Evolutionary conservation across 2,888 invertebrate species (phyloP).

Genomic region (Chloroclysta siterata): DNA sequence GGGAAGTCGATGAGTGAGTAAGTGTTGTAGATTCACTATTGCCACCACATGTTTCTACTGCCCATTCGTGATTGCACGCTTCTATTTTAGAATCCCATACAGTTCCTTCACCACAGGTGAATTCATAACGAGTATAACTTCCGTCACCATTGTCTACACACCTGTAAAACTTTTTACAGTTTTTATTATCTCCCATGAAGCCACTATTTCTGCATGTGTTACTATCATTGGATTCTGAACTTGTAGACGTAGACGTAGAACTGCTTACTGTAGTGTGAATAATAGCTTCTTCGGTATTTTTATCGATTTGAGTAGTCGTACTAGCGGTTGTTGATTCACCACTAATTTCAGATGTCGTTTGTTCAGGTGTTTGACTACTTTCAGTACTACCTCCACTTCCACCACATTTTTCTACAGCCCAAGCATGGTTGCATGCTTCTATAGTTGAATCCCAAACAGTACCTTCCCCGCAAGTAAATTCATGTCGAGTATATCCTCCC

Average conservation of each 20-base stretch:
- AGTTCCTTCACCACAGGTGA: conserved; percentile 90
- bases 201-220: conserved; percentile 74
- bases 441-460: conserved; percentile 86
- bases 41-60: conserved; percentile 69
- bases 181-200: conserved; percentile 87
- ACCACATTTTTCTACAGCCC: conserved; percentile 73
- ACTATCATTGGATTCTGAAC: conserved; percentile 27
- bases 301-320: conserved; percentile 23
- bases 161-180: conserved; percentile 91
- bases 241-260: conserved; percentile 36
- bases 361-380: conserved; percentile 34
- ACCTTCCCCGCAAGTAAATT: conserved; percentile 88
- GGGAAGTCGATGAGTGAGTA: conserved; percentile 25
- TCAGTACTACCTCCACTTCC: conserved; percentile 28
- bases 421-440: conserved; percentile 85
- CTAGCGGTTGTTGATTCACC: conserved; percentile 16
- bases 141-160: conserved; percentile 88
- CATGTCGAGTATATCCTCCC: conserved; percentile 84
- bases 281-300: conserved; percentile 29
- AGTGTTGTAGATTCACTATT: conserved; percentile 19
- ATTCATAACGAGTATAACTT: conserved; percentile 87
- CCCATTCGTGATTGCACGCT: conserved; percentile 88
- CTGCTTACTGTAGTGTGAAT: conserved; percentile 17
- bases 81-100: conserved; percentile 89
- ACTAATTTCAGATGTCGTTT: conserved; percentile 17